phyloP scores from a whole-genome alignment of 2,888 invertebrate genomes.

The Rhingia rostrata region DNA sequence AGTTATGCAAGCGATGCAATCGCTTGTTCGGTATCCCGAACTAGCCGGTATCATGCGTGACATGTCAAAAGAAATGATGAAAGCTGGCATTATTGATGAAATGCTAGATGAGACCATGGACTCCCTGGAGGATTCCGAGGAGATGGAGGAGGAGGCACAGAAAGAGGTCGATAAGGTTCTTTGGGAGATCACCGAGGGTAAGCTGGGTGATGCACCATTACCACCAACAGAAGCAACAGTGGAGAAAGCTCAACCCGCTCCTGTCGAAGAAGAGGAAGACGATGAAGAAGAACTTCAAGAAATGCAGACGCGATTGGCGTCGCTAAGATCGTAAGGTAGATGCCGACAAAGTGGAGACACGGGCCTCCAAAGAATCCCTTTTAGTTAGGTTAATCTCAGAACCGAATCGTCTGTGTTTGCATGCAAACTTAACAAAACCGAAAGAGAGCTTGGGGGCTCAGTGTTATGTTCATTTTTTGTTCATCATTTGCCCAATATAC shows the following conservation, averaged over 20 bases:
- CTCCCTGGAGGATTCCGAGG: conserved; percentile 94
- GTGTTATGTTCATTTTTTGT: conserved; percentile 23
- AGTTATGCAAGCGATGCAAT: conserved; percentile 99
- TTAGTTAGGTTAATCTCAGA: conserved; percentile 29
- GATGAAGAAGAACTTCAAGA: conserved; percentile 93
- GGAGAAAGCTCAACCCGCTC: conserved; percentile 84
- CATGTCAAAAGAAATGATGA: conserved; percentile 99
- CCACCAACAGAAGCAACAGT: conserved; percentile 87
- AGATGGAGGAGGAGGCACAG: conserved; percentile 98
- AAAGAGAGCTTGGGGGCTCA: conserved; percentile 22
- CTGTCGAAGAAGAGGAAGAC: conserved; percentile 84
- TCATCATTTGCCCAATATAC: conserved; percentile 39
- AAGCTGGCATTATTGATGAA: conserved; percentile 98
- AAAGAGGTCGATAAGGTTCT: conserved; percentile 95
- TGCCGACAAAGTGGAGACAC: not conserved
- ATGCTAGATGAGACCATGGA: conserved; percentile 99
- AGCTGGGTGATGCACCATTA: conserved; percentile 95
- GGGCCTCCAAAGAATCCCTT: not conserved
- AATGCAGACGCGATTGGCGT: conserved; percentile 94
- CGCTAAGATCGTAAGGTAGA: conserved; percentile 90
- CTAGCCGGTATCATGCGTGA: conserved; percentile 98
- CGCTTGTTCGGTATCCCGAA: conserved; percentile 94
- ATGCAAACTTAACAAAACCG: conserved; percentile 12
- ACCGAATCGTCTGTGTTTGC: conserved; percentile 11
- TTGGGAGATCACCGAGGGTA: conserved; percentile 95